phyloP scores from a whole-genome alignment of 2,113 vertebrate species.

The Falcunculus frontatus region DNA sequence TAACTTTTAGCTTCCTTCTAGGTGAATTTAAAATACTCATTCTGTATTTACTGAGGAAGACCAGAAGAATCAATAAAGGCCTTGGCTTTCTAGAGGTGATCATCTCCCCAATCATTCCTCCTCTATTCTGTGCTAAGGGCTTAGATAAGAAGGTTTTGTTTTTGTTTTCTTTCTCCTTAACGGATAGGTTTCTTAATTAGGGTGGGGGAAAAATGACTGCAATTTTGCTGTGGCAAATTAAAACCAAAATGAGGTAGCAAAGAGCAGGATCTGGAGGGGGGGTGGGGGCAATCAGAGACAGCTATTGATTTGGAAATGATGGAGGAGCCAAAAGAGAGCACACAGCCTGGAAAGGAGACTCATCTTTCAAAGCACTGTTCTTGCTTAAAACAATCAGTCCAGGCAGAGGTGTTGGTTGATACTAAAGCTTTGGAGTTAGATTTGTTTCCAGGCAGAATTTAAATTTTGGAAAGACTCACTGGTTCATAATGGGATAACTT shows the following conservation, averaged over 20 bases:
- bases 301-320: constrained; percentile 57
- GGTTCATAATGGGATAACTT: neutral
- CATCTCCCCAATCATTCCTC: constrained; percentile 50
- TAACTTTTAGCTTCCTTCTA: neutral
- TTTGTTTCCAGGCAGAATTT: constrained; percentile 18
- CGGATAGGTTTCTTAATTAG: constrained; percentile 54
- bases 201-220: constrained; percentile 9
- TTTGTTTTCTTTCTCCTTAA: constrained; percentile 50
- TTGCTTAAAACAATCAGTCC: constrained; percentile 26
- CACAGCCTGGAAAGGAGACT: neutral
- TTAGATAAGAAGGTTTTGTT: constrained; percentile 31
- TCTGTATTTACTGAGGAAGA: constrained; percentile 29
- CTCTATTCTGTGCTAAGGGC: neutral
- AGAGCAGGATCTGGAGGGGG: constrained; percentile 10
- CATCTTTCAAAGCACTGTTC: constrained; percentile 43
- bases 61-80: constrained; percentile 27
- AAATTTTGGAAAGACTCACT: neutral
- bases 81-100: constrained; percentile 37
- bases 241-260: constrained; percentile 57
- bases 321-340: neutral
- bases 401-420: neutral
- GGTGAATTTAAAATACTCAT: constrained; percentile 10
- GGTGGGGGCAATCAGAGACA: neutral
- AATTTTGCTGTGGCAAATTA: constrained; percentile 61
- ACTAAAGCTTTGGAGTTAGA: neutral